Base-by-base conservation (phyloP, 2,797 vertebrate species). In the Tamandua tetradactyla region DNA sequence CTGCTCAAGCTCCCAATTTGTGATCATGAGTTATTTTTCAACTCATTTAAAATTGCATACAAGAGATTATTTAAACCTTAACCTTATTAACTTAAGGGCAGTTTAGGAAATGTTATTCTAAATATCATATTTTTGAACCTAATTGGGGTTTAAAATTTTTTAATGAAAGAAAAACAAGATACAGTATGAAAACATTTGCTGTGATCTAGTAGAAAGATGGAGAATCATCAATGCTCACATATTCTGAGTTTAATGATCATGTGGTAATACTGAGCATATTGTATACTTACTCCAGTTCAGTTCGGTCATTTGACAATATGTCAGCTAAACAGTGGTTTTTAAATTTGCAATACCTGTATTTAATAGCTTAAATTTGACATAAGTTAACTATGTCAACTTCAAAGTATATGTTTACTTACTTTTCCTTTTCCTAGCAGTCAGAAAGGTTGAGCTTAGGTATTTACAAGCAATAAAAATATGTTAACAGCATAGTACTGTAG, bases 401-500 rank as follows among this genome's bases (percentile, higher is more conserved):
- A n/a, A n/a, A n/a, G 0, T 30, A 47, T 83, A 22, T 79, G 3
- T 74, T 37, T 61, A 37, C 64, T 55, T 40, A n/a, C 17, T 59
- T 84, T 72, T 44, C 14, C 49, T n/a, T 88, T 87, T 93, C n/a
- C 1, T 44, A 37, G 25, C 10, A 80, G 44, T 13, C 27, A 62
- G 20, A 78, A 84, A 83, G 27, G 30, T 23, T 90, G 78, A 93
- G 20, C 4, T 93, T 78, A 76, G 35, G 17, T 69, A 68, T 84
- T 74, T 52, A 66, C 1, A 91, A 91, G 14, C 4, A 74, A 14
- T 18, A 93, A 75, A 95, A 94, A 87, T 4, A 80, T 1, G 84
- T 14, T 32, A 59, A 18, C 0, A 72, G 15, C 11, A 44, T 0
- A 37, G n/a, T 10, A 57, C 7, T 37, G 11, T 0, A 47, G 0